Conservation (phyloP, 1,140 invertebrate genomes). For the Yoshiicerus persimilis region DNA sequence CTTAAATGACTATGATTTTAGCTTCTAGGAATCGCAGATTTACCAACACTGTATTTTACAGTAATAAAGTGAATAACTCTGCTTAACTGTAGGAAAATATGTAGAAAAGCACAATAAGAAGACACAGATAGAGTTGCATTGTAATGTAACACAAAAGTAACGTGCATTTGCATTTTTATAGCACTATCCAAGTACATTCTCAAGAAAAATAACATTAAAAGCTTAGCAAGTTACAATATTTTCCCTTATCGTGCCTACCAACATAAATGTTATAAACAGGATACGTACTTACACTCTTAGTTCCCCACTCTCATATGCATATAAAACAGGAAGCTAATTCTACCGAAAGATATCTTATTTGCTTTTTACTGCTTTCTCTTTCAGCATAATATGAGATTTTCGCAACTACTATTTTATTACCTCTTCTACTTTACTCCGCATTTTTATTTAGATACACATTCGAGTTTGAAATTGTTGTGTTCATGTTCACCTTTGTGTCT, state of each 20-base stretch:
- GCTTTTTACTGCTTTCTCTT: constrained; percentile 4
- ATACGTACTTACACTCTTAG: neutral
- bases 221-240: constrained; percentile 20
- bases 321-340: constrained; percentile 22
- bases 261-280: constrained; percentile 9
- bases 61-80: neutral
- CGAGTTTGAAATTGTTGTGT: neutral
- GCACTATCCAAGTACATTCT: neutral
- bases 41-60: neutral
- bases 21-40: neutral
- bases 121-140: neutral
- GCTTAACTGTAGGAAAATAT: neutral
- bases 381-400: constrained; percentile 13
- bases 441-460: constrained; percentile 15
- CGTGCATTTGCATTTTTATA: constrained; percentile 4
- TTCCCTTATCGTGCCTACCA: neutral
- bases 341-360: constrained; percentile 18
- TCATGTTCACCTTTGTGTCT: constrained; percentile 6
- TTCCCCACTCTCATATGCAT: neutral
- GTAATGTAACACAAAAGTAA: neutral
- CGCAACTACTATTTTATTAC: constrained; percentile 14
- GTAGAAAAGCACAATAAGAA: neutral
- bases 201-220: neutral
- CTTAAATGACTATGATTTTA: neutral
- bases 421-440: neutral